Conservation (phyloP, 2,888 invertebrate species). For the Oxystoma pomonae region DNA sequence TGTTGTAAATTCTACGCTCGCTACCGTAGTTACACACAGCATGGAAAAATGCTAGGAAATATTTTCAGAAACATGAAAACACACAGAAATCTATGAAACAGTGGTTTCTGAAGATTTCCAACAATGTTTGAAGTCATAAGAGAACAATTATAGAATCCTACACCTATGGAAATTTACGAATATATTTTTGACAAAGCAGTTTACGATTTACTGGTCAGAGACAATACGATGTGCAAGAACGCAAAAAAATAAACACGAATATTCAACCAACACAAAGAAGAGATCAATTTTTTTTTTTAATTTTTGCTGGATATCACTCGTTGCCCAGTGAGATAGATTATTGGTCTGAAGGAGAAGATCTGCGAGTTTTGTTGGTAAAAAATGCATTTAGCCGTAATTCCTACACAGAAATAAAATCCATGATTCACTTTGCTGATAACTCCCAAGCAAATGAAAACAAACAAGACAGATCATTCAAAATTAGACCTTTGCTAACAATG, state of each 20-base stretch:
- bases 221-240: not conserved
- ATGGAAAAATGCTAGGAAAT: too few relatives aligned
- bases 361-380: conserved; percentile 12
- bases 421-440: conserved; percentile 21
- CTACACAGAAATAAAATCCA: conserved; percentile 18
- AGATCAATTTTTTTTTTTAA: conserved; percentile 12
- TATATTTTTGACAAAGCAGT: conserved; percentile 2
- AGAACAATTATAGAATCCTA: conserved; percentile 1
- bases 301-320: conserved; percentile 14
- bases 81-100: too few relatives aligned
- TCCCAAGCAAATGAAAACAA: conserved; percentile 16
- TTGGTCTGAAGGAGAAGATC: conserved; percentile 11
- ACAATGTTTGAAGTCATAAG: not conserved
- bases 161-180: conserved; percentile 6
- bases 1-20: too few relatives aligned
- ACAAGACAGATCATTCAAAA: conserved; percentile 20
- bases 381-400: conserved; percentile 16
- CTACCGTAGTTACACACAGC: too few relatives aligned
- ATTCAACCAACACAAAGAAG: conserved; percentile 5
- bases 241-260: not conserved
- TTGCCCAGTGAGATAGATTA: conserved; percentile 11
- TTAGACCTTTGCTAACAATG: conserved; percentile 13
- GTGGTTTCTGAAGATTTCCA: too few relatives aligned
- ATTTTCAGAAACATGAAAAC: too few relatives aligned
- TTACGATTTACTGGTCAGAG: conserved; percentile 5